Percentiles rank a stretch among this genome's conserved stretches.
phyloP scores from a whole-genome alignment of 2,888 invertebrate species.

The Malacosoma neustria region DNA sequence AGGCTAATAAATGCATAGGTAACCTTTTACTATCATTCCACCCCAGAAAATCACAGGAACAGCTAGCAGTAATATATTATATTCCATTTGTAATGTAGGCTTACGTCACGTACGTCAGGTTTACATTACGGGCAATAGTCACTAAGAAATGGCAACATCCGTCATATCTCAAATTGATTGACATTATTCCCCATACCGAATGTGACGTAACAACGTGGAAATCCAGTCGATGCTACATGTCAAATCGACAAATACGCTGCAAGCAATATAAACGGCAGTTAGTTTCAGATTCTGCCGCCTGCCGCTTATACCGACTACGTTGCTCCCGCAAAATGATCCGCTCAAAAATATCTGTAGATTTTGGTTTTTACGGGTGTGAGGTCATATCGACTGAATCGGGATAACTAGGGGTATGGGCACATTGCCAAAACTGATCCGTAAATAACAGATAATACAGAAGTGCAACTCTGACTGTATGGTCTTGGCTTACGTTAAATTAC shows the following conservation, averaged over 20 bases:
- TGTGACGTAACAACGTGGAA: background rate
- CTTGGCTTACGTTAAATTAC: too few relatives aligned
- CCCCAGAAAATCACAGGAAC: too few relatives aligned
- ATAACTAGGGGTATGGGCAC: constrained; percentile 26
- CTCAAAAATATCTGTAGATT: constrained; percentile 26
- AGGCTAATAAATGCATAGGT: too few relatives aligned
- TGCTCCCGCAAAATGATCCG: constrained; percentile 19
- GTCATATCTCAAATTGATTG: background rate
- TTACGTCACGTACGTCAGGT: too few relatives aligned
- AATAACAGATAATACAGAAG: too few relatives aligned
- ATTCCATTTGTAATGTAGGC: too few relatives aligned
- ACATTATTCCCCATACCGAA: background rate
- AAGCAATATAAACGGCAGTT: background rate
- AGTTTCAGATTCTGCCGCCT: background rate
- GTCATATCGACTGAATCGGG: constrained; percentile 18
- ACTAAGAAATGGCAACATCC: background rate
- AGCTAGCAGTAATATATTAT: too few relatives aligned
- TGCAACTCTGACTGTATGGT: too few relatives aligned
- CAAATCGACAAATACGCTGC: background rate
- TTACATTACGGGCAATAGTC: too few relatives aligned
- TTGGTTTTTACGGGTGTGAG: constrained; percentile 28
- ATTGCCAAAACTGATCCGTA: constrained; percentile 53
- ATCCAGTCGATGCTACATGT: background rate
- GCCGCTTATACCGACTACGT: background rate
- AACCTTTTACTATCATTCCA: too few relatives aligned